phyloP scores from a whole-genome alignment of 2,113 vertebrate genomes.

The Empidonax traillii region DNA sequence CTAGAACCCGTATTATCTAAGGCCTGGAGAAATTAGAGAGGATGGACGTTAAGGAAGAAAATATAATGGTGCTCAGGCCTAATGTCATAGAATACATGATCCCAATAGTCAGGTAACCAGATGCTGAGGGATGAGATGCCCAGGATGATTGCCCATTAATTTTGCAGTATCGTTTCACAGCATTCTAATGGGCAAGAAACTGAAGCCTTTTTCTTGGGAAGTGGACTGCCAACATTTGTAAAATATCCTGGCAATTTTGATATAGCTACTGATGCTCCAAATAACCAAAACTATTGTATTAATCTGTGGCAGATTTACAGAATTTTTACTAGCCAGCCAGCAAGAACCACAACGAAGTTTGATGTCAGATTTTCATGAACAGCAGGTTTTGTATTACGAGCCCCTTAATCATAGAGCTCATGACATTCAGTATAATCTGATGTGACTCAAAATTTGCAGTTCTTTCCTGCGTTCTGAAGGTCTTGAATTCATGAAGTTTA shows the following conservation, averaged over 20 bases:
- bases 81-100: neutral
- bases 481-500: neutral
- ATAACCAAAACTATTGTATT: neutral
- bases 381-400: neutral
- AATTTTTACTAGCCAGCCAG: neutral
- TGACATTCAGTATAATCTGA: rapidly evolving
- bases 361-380: neutral
- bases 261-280: rapidly evolving
- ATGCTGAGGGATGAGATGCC: neutral
- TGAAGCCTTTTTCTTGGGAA: neutral
- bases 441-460: neutral
- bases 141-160: neutral
- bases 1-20: neutral
- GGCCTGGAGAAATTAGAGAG: neutral
- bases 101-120: neutral
- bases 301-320: neutral
- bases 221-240: neutral
- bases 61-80: neutral
- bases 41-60: neutral
- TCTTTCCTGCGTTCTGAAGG: neutral
- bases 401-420: neutral
- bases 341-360: neutral
- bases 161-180: neutral
- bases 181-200: neutral
- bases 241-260: neutral